These are phyloP conservation scores for Schizopygopsis malacanthus DNA, from an alignment of 2,797 vertebrate species.

Conservation along the genomic window DNA sequence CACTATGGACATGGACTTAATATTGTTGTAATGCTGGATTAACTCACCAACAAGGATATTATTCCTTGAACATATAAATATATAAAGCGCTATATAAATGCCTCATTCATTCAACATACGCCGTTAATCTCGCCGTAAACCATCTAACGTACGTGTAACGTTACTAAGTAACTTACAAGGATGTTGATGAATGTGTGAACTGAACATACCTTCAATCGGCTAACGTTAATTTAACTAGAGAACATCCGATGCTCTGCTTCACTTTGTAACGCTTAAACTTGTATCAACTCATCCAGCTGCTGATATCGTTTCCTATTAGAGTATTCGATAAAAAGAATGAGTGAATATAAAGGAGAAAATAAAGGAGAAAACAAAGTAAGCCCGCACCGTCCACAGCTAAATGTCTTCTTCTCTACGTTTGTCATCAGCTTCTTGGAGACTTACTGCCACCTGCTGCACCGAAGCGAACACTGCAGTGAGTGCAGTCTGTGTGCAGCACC, in stretches of 20 bases:
- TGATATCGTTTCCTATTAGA: neutral
- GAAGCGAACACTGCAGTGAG: neutral
- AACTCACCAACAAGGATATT: neutral
- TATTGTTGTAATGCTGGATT: neutral
- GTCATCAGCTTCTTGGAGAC: neutral
- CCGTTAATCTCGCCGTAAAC: neutral
- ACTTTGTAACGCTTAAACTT: neutral
- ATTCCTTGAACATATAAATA: neutral
- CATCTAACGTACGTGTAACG: too few species aligned
- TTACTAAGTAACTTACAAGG: neutral
- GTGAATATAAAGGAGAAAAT: neutral
- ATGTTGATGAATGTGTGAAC: neutral
- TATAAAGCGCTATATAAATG: too few species aligned
- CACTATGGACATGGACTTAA: neutral
- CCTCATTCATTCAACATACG: too few species aligned
- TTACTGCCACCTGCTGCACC: conserved; percentile 24
- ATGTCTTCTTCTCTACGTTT: neutral
- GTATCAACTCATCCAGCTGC: neutral
- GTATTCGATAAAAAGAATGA: neutral
- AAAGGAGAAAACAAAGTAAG: neutral
- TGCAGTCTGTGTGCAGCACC: neutral
- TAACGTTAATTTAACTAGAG: neutral
- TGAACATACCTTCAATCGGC: neutral
- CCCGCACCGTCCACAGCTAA: neutral
- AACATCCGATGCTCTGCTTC: neutral